Evolutionary conservation across 2,888 invertebrate species (phyloP).

Genomic region (Cantharis rufa): DNA sequence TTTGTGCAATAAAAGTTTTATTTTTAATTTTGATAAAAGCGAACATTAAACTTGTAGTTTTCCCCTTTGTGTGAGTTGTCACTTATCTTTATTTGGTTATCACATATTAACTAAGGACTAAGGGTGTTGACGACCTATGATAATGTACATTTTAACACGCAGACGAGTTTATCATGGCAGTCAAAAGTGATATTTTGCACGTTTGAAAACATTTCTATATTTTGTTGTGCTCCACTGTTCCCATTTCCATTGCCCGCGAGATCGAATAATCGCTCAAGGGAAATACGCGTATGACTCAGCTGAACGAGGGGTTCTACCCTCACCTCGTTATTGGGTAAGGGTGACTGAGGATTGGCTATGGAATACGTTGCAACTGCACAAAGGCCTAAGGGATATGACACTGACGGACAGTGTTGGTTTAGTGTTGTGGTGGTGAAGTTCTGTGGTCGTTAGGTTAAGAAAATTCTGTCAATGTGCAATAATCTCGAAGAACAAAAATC

Average conservation of each 20-base stretch:
- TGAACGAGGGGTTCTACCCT: slow-evolving; percentile 45
- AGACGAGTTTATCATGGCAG: neutral
- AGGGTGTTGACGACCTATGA: slow-evolving; percentile 2
- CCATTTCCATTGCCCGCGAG: slow-evolving; percentile 23
- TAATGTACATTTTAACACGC: neutral
- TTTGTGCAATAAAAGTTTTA: neutral
- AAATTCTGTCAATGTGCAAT: slow-evolving; percentile 25
- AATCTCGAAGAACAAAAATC: slow-evolving; percentile 20
- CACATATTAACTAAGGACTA: slow-evolving; percentile 4
- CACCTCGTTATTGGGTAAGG: slow-evolving; percentile 45
- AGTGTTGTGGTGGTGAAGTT: slow-evolving; percentile 56
- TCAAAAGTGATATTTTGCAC: neutral
- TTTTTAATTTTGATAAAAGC: neutral
- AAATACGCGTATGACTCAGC: slow-evolving; percentile 54
- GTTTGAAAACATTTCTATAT: neutral
- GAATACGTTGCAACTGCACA: slow-evolving; percentile 51
- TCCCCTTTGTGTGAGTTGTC: neutral
- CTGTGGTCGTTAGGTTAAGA: slow-evolving; percentile 52
- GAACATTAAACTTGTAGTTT: neutral
- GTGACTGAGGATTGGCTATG: slow-evolving; percentile 51
- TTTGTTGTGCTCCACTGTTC: slow-evolving; percentile 17
- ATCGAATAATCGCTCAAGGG: slow-evolving; percentile 38
- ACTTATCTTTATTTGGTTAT: slow-evolving; percentile 12
- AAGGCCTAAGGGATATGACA: slow-evolving; percentile 48
- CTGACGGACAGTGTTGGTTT: slow-evolving; percentile 53